Evolutionary conservation across 2,888 invertebrate genomes (phyloP).

Genomic region (Neoitamus cyanurus): DNA sequence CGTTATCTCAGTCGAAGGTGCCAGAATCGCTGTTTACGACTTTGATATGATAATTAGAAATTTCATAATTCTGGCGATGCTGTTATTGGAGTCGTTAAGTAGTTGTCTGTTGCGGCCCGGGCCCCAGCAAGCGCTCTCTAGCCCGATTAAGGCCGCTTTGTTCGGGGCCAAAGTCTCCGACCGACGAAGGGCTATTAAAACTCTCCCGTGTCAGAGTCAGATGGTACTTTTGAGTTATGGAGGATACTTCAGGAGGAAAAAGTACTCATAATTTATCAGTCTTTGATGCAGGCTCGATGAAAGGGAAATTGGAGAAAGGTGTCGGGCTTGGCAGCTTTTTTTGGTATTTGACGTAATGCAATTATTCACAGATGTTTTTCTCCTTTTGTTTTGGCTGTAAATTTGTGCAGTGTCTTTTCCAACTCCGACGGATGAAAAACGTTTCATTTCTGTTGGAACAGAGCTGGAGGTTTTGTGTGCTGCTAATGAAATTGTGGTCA

Average conservation of each 20-base stretch:
- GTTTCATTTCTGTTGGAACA: not conserved
- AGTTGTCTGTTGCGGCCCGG: not conserved
- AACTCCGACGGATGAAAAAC: not conserved
- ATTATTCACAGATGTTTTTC: not conserved
- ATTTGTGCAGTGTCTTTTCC: not conserved
- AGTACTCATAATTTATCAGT: slow-evolving; percentile 1
- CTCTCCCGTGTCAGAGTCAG: not conserved
- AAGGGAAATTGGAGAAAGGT: slow-evolving; percentile 5
- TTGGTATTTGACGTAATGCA: not conserved
- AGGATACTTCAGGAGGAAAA: not conserved
- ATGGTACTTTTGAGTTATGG: slow-evolving; percentile 5
- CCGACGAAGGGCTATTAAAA: slow-evolving; percentile 5
- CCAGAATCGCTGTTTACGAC: not conserved
- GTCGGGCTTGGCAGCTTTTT: not conserved
- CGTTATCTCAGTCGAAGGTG: not conserved
- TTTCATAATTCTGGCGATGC: not conserved
- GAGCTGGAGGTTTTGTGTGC: not conserved
- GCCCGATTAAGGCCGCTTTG: not conserved
- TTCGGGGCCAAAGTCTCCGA: not conserved
- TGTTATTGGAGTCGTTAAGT: slow-evolving; percentile 1
- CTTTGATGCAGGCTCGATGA: not conserved
- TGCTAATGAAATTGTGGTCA: not conserved
- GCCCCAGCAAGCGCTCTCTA: not conserved
- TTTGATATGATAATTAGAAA: slow-evolving; percentile 7
- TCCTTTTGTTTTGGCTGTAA: not conserved